Evolutionary conservation across 2,113 vertebrate genomes (phyloP), one percentile per base, ranked within the genome.

Genomic region (Strigops habroptila): DNA sequence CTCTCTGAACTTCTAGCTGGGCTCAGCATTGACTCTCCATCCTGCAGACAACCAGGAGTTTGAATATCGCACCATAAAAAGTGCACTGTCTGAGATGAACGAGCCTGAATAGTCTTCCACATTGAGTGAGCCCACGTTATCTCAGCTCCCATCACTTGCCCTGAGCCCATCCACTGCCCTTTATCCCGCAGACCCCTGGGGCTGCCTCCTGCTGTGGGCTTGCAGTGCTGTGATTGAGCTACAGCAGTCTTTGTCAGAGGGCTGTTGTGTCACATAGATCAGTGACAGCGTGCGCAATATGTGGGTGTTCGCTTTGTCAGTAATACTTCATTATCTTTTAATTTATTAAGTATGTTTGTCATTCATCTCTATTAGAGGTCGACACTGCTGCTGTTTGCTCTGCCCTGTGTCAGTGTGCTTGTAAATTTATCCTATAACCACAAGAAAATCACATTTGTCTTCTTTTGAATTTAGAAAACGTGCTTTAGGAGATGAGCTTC

Each of bases 361-460:
- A 95, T 95, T 90, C 2, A 27, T 97, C 95, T 95, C 83, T 60
- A 71, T 96, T 86, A 89, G 73, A 78, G 73, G 88, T 30, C 71
- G 81, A 46, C 71, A 77, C 33, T 3, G 14, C 84, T 62, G 86
- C 91, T 91, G 91, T 89, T 89, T 68, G 83, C 91, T 92, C 86
- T 93, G 93, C 89, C 89, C 95, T 16, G 11, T 91, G 95, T 96
- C 94, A 89, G 55, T 46, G 16, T 7, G 46, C 74, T 19, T 89
- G 86, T 76, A 76, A 87, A 95, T 96, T 53, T 43, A 71, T 75
- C 60, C 80, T 86, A 41, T 52, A 87, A 71, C 69, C 65, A 64
- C 37, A 31, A 82, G 77, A 82, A 93, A 82, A 90, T 71, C 48
- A 8, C 74, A 81, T 93, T 82, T 92, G 52, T 95, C 80, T 93